A percentile compares a stretch with the other conserved stretches of the same genome.
Conservation (phyloP, 1,140 invertebrate genomes). For the Sitophilus oryzae region DNA sequence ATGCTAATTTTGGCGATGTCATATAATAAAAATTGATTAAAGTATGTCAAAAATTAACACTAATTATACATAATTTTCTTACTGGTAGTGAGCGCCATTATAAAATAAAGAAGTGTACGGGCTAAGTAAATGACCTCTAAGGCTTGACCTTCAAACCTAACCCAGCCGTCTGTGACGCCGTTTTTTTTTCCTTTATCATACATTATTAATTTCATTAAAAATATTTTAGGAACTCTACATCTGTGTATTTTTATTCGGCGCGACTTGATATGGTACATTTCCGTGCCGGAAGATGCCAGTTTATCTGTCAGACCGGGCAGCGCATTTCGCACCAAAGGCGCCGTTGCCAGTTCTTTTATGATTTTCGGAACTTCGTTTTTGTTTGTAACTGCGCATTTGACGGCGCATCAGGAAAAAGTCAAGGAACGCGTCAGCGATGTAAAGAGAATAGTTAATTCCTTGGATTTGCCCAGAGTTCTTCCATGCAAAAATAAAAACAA, state of each 20-base stretch:
- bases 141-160: conserved; percentile 35
- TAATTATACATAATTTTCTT: too few species aligned
- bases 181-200: background rate
- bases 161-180: background rate
- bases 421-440: conserved; percentile 83
- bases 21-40: conserved; percentile 8
- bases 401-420: conserved; percentile 81
- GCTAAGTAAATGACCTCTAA: too few species aligned
- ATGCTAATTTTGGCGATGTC: too few species aligned
- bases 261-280: conserved; percentile 92
- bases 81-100: too few species aligned
- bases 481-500: conserved; percentile 69
- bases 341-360: conserved; percentile 80
- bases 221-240: conserved; percentile 69
- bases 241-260: conserved; percentile 78
- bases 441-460: conserved; percentile 73
- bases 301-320: conserved; percentile 82
- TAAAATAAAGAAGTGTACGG: too few species aligned
- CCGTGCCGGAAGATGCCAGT: conserved; percentile 77
- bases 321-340: conserved; percentile 88
- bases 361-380: conserved; percentile 90
- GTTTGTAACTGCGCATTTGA: conserved; percentile 90
- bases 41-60: too few species aligned
- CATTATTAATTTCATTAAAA: background rate
- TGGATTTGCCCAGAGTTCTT: conserved; percentile 79